These are phyloP conservation scores for Halocaridina rubra DNA, from an alignment of 2,888 invertebrate species.

Conservation along the genomic window DNA sequence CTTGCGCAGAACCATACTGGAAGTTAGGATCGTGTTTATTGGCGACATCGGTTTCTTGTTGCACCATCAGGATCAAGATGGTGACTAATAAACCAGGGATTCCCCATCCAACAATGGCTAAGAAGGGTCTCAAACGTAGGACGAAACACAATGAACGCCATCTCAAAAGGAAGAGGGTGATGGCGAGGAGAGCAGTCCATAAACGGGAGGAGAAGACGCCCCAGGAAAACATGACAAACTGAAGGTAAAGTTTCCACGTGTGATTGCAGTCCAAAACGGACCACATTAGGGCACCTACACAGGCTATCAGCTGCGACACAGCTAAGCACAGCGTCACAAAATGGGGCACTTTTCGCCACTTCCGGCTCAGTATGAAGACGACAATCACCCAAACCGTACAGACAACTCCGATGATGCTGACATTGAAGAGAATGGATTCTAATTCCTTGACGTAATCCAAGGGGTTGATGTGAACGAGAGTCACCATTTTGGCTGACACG, in stretches of 20 bases:
- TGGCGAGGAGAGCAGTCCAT: slow-evolving; percentile 87
- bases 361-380: slow-evolving; percentile 80
- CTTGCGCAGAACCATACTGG: slow-evolving; percentile 81
- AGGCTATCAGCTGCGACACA: slow-evolving; percentile 79
- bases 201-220: slow-evolving; percentile 83
- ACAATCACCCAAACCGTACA: slow-evolving; percentile 82
- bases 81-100: slow-evolving; percentile 77
- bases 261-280: slow-evolving; percentile 73
- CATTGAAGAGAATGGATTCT: slow-evolving; percentile 83
- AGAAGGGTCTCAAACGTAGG: slow-evolving; percentile 79
- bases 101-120: slow-evolving; percentile 75
- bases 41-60: slow-evolving; percentile 71
- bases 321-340: slow-evolving; percentile 82
- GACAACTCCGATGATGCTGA: slow-evolving; percentile 82
- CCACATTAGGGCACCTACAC: slow-evolving; percentile 76
- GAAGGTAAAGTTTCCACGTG: slow-evolving; percentile 77
- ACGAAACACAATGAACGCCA: slow-evolving; percentile 87
- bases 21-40: slow-evolving; percentile 80
- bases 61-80: slow-evolving; percentile 74
- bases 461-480: slow-evolving; percentile 77
- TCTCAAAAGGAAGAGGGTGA: slow-evolving; percentile 83
- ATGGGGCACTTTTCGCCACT: slow-evolving; percentile 83
- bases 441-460: slow-evolving; percentile 82
- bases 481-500: slow-evolving; percentile 92
- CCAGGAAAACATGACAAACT: slow-evolving; percentile 80